These are phyloP conservation scores for Bradysia coprophila DNA, from an alignment of 1,140 invertebrate genomes.

Conservation along the genomic window DNA sequence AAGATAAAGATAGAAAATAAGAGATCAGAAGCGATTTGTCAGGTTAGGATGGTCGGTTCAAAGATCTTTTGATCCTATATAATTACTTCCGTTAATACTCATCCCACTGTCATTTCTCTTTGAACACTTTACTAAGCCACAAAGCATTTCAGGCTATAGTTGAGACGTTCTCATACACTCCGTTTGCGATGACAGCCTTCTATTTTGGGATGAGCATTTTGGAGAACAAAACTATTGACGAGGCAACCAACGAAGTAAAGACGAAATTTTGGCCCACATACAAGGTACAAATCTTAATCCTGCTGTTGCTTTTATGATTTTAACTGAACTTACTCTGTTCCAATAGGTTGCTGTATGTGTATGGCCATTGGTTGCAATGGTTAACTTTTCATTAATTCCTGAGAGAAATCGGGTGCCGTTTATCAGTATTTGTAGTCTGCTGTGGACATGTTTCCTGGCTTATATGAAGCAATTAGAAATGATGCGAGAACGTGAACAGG, in stretches of 20 bases:
- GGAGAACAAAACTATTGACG: constrained; percentile 45
- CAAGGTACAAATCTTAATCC: too few relatives aligned
- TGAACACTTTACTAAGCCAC: too few relatives aligned
- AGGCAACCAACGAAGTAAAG: constrained; percentile 47
- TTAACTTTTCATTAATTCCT: constrained; percentile 60
- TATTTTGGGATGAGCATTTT: constrained; percentile 64
- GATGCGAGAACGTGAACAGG: not conserved
- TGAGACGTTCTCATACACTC: constrained; percentile 66
- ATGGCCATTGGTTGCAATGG: constrained; percentile 67
- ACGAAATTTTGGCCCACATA: constrained; percentile 63
- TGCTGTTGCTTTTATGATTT: too few relatives aligned
- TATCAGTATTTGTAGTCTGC: constrained; percentile 63
- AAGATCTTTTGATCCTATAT: too few relatives aligned
- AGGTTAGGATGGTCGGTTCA: too few relatives aligned
- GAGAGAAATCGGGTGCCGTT: constrained; percentile 66
- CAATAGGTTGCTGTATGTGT: constrained; percentile 61
- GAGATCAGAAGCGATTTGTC: too few relatives aligned
- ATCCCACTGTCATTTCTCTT: too few relatives aligned
- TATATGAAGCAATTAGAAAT: constrained; percentile 53
- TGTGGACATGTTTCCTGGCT: constrained; percentile 74
- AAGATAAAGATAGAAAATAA: too few relatives aligned
- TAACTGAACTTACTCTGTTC: too few relatives aligned
- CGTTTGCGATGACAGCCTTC: constrained; percentile 59
- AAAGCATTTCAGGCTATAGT: constrained; percentile 42
- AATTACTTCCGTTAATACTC: too few relatives aligned